phyloP scores from a whole-genome alignment of 1,140 invertebrate genomes.

The Eriocheir sinensis region DNA sequence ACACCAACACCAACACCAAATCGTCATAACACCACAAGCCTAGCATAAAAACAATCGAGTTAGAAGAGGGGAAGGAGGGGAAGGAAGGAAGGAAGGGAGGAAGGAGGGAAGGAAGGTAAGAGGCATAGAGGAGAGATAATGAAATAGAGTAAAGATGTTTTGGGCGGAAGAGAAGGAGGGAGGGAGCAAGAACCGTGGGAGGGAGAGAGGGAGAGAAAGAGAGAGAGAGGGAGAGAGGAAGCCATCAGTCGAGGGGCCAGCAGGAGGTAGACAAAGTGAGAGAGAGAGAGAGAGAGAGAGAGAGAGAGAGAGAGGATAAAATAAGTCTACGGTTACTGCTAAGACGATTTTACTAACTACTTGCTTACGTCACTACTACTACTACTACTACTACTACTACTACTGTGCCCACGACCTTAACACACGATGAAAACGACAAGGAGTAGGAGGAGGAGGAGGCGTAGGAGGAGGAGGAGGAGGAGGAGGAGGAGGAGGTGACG shows the following conservation, averaged over 20 bases:
- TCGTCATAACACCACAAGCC: not conserved
- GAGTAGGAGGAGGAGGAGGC: not conserved
- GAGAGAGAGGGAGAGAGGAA: constrained; percentile 13
- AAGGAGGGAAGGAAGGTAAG: not conserved
- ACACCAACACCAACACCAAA: not conserved
- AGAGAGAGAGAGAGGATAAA: constrained; percentile 26
- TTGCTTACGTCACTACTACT: not conserved
- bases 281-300: constrained; percentile 35
- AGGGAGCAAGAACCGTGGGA: no score
- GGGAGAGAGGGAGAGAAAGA: constrained; percentile 1
- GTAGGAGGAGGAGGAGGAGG: not conserved
- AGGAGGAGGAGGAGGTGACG: constrained; percentile 1
- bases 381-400: no score
- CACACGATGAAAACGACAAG: not conserved
- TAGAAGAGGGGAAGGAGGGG: not conserved
- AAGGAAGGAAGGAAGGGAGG: not conserved
- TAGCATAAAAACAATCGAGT: not conserved
- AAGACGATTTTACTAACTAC: not conserved
- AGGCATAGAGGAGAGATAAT: no score
- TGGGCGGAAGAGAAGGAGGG: not conserved
- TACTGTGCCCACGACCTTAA: no score
- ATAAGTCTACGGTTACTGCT: not conserved
- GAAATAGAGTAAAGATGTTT: no score
- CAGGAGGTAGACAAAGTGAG: not conserved
- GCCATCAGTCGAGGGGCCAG: not conserved